Evolutionary conservation across 2,888 invertebrate species (phyloP).

Genomic region (Choreutis nemorana): DNA sequence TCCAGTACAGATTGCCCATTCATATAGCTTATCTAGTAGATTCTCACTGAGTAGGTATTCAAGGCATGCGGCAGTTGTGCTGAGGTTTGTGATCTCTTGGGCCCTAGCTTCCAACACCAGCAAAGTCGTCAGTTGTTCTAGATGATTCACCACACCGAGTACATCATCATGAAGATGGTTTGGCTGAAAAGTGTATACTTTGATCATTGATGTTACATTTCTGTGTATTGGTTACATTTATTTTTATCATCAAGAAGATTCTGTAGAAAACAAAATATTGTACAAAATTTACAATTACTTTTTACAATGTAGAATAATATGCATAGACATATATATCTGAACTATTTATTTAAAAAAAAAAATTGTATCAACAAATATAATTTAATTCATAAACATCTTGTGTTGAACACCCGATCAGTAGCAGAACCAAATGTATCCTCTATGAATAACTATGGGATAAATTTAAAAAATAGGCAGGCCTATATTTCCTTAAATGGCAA

Average conservation of each 20-base stretch:
- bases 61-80: constrained; percentile 69
- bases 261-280: too few relatives aligned
- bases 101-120: constrained; percentile 83
- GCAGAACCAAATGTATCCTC: background rate
- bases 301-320: too few relatives aligned
- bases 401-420: too few relatives aligned
- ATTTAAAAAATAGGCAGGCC: constrained; percentile 8
- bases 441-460: constrained; percentile 1
- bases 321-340: too few relatives aligned
- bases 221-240: too few relatives aligned
- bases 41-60: constrained; percentile 87
- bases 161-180: constrained; percentile 81
- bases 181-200: constrained; percentile 27
- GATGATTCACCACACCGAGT: constrained; percentile 87
- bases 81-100: constrained; percentile 36
- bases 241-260: too few relatives aligned
- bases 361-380: too few relatives aligned
- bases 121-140: constrained; percentile 90
- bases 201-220: background rate
- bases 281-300: background rate
- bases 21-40: constrained; percentile 83
- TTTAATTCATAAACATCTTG: too few relatives aligned
- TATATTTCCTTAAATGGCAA: constrained; percentile 12
- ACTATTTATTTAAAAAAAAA: too few relatives aligned
- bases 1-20: constrained; percentile 86